Conservation (phyloP, 2,888 invertebrate species). For the Chymomyza caudatula region DNA sequence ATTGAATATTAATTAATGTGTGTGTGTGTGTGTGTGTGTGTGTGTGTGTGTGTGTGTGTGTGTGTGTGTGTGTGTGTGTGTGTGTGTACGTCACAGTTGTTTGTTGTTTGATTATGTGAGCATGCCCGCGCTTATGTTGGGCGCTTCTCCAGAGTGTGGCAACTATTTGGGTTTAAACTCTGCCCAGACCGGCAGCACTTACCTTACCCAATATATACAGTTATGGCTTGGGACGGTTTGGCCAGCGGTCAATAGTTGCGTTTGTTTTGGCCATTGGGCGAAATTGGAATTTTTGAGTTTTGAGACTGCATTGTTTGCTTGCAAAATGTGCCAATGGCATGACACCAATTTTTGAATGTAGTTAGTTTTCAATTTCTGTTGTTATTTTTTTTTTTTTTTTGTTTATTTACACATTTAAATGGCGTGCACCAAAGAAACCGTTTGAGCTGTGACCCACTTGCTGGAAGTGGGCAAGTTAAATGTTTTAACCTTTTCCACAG, state of each 20-base stretch:
- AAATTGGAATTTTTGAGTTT: slow-evolving; percentile 13
- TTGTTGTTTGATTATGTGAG: slow-evolving; percentile 19
- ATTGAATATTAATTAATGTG: slow-evolving; percentile 65
- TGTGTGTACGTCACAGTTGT: slow-evolving; percentile 8
- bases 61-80: not conserved
- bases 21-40: not conserved
- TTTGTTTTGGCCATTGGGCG: slow-evolving; percentile 6
- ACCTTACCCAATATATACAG: slow-evolving; percentile 61
- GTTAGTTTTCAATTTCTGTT: no score
- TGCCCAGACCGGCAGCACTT: slow-evolving; percentile 60
- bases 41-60: not conserved
- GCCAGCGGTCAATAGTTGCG: slow-evolving; percentile 22
- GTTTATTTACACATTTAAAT: not conserved
- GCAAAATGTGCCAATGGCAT: slow-evolving; percentile 74
- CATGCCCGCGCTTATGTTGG: slow-evolving; percentile 51
- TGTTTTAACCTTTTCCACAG: slow-evolving; percentile 59
- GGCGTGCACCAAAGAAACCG: not conserved
- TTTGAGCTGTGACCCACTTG: slow-evolving; percentile 1
- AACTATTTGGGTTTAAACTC: slow-evolving; percentile 35
- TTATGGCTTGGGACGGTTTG: slow-evolving; percentile 1
- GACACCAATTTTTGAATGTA: slow-evolving; percentile 61
- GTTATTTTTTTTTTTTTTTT: slow-evolving; percentile 4
- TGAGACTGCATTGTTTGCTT: slow-evolving; percentile 4
- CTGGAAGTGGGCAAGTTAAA: slow-evolving; percentile 44
- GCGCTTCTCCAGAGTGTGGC: slow-evolving; percentile 36